phyloP scores from a whole-genome alignment of 2,888 invertebrate genomes.

The Oxystoma pomonae region DNA sequence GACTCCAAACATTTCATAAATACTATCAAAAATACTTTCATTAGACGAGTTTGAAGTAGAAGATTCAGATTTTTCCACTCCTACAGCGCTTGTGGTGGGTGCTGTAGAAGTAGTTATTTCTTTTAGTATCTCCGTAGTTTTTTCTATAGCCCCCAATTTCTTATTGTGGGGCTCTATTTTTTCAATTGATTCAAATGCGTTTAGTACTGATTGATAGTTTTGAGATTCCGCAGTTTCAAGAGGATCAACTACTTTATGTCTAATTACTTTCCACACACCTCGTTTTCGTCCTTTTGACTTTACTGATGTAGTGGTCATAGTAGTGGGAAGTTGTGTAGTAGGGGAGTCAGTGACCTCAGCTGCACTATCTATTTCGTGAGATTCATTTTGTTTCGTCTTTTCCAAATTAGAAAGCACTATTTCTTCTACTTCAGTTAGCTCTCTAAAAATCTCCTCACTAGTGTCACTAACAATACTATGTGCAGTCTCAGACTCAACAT shows the following conservation, averaged over 20 bases:
- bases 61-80: neutral
- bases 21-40: constrained; percentile 38
- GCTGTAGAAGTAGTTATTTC: neutral
- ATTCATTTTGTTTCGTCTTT: neutral
- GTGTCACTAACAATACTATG: neutral
- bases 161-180: constrained; percentile 28
- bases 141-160: neutral
- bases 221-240: constrained; percentile 80
- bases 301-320: neutral
- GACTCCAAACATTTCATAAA: constrained; percentile 44
- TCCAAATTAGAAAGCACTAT: neutral
- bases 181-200: constrained; percentile 32
- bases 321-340: constrained; percentile 5
- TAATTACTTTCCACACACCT: constrained; percentile 72
- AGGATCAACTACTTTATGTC: constrained; percentile 61
- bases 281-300: constrained; percentile 51
- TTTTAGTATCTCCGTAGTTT: neutral
- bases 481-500: constrained; percentile 8
- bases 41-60: constrained; percentile 24
- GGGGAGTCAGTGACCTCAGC: neutral
- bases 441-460: neutral
- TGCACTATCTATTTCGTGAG: neutral
- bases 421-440: neutral
- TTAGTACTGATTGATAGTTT: constrained; percentile 52
- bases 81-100: neutral